Evolutionary conservation across 1,140 invertebrate genomes (phyloP).

Genomic region (Microplitis demolitor): DNA sequence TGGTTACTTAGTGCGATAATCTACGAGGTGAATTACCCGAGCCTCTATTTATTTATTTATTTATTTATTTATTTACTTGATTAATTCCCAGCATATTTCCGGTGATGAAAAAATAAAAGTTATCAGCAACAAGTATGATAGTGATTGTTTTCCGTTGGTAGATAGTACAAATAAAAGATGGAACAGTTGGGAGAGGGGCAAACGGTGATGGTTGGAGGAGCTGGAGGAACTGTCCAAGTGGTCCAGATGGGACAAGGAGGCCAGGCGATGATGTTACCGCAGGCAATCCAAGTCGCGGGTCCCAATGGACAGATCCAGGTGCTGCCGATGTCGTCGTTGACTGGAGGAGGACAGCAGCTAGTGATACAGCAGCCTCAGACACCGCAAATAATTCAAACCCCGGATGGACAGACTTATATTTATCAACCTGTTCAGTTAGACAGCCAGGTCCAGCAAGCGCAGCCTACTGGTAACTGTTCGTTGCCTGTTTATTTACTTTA

Average conservation of each 20-base stretch:
- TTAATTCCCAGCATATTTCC: too few relatives aligned
- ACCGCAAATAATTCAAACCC: constrained; percentile 85
- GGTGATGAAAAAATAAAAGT: too few relatives aligned
- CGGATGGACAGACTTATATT: constrained; percentile 92
- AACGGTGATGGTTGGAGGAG: constrained; percentile 56
- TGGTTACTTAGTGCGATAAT: too few relatives aligned
- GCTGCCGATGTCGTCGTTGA: constrained; percentile 66
- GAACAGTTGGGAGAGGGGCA: constrained; percentile 61
- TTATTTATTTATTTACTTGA: neutral
- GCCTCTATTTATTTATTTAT: neutral
- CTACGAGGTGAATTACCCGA: too few relatives aligned
- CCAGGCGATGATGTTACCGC: constrained; percentile 63
- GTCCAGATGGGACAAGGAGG: constrained; percentile 61
- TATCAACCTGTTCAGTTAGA: constrained; percentile 80
- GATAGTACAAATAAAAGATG: constrained; percentile 38
- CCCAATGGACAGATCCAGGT: constrained; percentile 70
- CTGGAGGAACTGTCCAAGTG: constrained; percentile 59
- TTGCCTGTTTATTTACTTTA: constrained; percentile 20
- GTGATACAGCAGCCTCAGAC: constrained; percentile 69
- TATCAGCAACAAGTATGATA: too few relatives aligned
- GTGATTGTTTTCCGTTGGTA: neutral
- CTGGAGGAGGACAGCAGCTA: constrained; percentile 64
- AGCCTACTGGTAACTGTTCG: constrained; percentile 64
- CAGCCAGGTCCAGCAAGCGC: constrained; percentile 66
- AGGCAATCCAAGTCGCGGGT: constrained; percentile 69